Percentiles rank a stretch among this genome's conserved stretches.
Evolutionary conservation across 2,113 vertebrate genomes (phyloP).

Genomic region (Epinephelus moara): DNA sequence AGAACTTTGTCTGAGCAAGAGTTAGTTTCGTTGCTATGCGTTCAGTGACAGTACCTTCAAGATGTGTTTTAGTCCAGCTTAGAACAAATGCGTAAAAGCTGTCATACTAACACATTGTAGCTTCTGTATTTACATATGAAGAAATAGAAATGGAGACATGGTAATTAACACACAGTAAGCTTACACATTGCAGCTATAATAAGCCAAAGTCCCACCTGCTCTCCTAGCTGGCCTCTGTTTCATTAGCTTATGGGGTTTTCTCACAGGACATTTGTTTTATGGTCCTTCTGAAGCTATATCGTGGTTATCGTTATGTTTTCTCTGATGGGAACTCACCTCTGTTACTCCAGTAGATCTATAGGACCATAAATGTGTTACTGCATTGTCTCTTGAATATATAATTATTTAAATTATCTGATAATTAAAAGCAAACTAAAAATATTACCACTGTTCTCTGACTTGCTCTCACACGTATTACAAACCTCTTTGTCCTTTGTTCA

Average conservation of each 20-base stretch:
- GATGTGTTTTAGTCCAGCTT: not conserved
- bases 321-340: not conserved
- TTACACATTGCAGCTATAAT: not conserved
- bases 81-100: too few relatives aligned
- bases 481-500: conserved; percentile 55
- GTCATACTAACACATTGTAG: not conserved
- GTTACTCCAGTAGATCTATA: not conserved
- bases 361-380: not conserved
- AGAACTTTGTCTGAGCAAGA: not conserved
- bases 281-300: not conserved
- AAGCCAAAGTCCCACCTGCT: not conserved
- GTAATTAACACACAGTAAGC: not conserved
- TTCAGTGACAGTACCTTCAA: not conserved
- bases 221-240: not conserved
- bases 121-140: not conserved
- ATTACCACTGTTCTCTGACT: not conserved
- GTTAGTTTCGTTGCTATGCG: not conserved
- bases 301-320: not conserved
- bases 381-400: not conserved
- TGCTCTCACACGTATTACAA: not conserved
- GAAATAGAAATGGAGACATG: not conserved
- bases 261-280: not conserved
- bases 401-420: not conserved
- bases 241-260: not conserved
- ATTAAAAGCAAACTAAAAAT: conserved; percentile 3